phyloP scores from a whole-genome alignment of 2,113 vertebrate species.

The Willisornis vidua region DNA sequence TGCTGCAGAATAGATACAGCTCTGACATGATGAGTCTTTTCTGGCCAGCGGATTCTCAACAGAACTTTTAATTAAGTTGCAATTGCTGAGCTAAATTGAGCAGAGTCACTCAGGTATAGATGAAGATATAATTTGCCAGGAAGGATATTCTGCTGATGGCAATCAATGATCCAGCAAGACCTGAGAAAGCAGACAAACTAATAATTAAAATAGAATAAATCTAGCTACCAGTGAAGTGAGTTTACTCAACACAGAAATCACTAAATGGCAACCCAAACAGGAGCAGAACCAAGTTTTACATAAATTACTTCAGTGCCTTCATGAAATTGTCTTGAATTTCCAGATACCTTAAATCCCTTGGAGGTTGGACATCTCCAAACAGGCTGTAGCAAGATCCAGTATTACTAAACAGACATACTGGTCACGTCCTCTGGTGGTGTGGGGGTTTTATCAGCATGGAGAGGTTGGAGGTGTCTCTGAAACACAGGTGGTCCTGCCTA shows the following conservation, averaged over 20 bases:
- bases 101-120: neutral
- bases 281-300: neutral
- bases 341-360: neutral
- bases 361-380: neutral
- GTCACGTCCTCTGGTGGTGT: neutral
- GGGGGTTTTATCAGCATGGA: neutral
- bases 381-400: neutral
- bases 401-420: neutral
- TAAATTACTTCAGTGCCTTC: neutral
- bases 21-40: neutral
- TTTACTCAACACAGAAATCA: neutral
- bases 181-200: neutral
- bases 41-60: neutral
- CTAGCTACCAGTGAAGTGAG: neutral
- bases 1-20: neutral
- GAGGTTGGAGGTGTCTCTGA: neutral
- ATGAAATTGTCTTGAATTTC: neutral
- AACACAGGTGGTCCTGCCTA: neutral
- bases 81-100: neutral
- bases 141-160: neutral
- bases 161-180: neutral
- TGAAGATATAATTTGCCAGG: slow-evolving; percentile 19
- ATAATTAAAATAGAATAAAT: neutral
- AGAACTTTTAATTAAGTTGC: slow-evolving; percentile 34
- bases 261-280: neutral